Conservation (phyloP, 2,113 vertebrate species). For the Zosterops lateralis region DNA sequence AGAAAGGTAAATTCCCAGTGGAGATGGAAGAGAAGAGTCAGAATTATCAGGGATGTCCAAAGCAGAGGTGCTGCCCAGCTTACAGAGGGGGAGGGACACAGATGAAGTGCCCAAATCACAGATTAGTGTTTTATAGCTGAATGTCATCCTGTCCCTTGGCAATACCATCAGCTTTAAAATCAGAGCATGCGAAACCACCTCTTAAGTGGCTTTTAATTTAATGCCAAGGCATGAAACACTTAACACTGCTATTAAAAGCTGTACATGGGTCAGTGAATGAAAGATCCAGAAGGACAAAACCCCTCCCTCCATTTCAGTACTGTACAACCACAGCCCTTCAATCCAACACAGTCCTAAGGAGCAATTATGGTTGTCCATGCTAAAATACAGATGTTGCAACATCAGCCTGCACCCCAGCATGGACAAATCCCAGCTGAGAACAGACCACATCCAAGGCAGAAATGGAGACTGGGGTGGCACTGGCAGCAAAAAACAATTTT, state of each 20-base stretch:
- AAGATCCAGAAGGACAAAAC: not conserved
- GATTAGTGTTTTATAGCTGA: not conserved
- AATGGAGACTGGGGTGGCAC: not conserved
- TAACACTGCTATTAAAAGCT: not conserved
- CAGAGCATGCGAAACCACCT: not conserved
- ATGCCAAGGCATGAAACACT: not conserved
- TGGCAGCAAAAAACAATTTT: not conserved
- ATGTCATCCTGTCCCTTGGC: not conserved
- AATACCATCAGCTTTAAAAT: not conserved
- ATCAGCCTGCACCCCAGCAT: not conserved
- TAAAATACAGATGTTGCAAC: not conserved
- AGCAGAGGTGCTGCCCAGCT: not conserved
- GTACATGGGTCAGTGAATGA: not conserved
- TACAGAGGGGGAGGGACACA: not conserved
- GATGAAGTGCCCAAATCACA: not conserved
- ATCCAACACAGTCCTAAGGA: not conserved
- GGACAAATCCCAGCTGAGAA: not conserved
- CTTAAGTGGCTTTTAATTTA: constrained; percentile 24
- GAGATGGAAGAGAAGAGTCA: not conserved
- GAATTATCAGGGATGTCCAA: not conserved
- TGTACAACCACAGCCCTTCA: not conserved
- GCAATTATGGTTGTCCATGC: not conserved
- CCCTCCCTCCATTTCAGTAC: not conserved
- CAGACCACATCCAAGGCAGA: not conserved
- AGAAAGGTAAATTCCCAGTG: not conserved